A percentile compares a stretch with the other conserved stretches of the same genome.
phyloP scores from a whole-genome alignment of 2,797 vertebrate species.

The Coccyzus lansbergi region DNA sequence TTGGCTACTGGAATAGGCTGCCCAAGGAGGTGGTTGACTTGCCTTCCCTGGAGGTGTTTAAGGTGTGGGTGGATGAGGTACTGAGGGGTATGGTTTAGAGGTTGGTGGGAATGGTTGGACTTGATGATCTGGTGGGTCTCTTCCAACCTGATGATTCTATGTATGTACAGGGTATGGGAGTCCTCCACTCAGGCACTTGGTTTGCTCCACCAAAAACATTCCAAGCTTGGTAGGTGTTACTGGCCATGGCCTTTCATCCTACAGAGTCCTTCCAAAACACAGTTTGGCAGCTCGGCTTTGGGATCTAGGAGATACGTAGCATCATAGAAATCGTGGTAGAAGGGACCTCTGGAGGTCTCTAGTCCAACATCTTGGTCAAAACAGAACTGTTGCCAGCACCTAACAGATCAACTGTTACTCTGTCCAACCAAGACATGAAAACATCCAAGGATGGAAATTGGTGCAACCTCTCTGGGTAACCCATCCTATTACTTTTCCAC shows the following conservation, averaged over 20 bases:
- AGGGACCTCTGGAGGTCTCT: neutral
- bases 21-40: too few species aligned
- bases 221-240: neutral
- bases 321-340: neutral
- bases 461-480: neutral
- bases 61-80: too few species aligned
- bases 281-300: neutral
- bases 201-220: neutral
- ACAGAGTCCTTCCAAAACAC: neutral
- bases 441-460: neutral
- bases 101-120: too few species aligned
- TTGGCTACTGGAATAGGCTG: too few species aligned
- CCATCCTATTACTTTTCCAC: neutral
- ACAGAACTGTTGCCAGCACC: neutral
- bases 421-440: neutral
- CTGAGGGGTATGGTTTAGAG: too few species aligned
- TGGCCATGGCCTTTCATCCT: neutral
- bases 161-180: too few species aligned
- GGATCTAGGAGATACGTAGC: neutral
- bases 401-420: constrained; percentile 16
- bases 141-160: too few species aligned
- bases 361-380: neutral
- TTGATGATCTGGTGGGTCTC: too few species aligned
- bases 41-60: too few species aligned
- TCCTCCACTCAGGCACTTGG: neutral